These are phyloP conservation scores for Bombus difficillimus DNA, from an alignment of 1,140 invertebrate species.

Conservation along the genomic window DNA sequence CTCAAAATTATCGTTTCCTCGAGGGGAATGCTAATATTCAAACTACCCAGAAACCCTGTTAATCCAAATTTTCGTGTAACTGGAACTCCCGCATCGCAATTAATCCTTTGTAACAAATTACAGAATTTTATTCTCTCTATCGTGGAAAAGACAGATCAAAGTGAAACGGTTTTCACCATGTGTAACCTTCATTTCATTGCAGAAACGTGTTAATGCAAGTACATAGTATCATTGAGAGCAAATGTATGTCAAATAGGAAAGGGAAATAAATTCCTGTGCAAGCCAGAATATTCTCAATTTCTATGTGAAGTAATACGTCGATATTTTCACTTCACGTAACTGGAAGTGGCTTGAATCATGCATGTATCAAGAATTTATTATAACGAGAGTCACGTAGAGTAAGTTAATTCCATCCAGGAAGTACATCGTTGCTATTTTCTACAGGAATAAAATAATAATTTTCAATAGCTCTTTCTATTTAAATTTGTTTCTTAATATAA, in stretches of 20 bases:
- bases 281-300: background rate
- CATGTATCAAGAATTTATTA: too few species aligned
- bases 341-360: too few species aligned
- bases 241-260: background rate
- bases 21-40: conserved; percentile 39
- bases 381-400: too few species aligned
- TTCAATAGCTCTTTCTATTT: too few species aligned
- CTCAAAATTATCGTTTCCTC: conserved; percentile 35
- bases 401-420: too few species aligned
- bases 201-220: background rate
- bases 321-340: too few species aligned
- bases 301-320: too few species aligned
- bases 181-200: background rate
- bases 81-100: conserved; percentile 6
- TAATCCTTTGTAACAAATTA: conserved; percentile 42
- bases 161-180: background rate
- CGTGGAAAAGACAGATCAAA: background rate
- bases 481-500: too few species aligned
- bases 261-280: background rate
- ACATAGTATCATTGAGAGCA: too few species aligned
- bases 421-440: too few species aligned
- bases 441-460: too few species aligned
- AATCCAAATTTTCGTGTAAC: conserved; percentile 48
- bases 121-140: background rate
- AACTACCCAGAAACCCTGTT: conserved; percentile 38